Conservation (phyloP, 1,140 invertebrate species). For the Bicyclus anynana region DNA sequence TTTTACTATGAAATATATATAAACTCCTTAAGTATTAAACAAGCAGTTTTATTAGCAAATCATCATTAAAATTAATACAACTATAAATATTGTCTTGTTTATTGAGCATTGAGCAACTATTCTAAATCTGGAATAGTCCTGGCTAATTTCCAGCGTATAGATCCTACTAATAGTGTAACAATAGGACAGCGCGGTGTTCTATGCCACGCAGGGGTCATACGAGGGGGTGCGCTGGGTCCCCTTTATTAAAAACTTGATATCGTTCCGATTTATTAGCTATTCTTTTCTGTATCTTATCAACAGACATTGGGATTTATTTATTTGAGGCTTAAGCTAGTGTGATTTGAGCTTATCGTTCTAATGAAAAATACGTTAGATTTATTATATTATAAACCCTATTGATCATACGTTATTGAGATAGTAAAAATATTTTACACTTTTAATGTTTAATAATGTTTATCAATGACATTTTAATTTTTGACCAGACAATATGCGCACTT, state of each 20-base stretch:
- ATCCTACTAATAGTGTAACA: slow-evolving; percentile 21
- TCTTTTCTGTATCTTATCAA: slow-evolving; percentile 31
- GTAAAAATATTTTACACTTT: no score
- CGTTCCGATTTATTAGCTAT: slow-evolving; percentile 44
- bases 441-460: no score
- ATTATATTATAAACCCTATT: background rate
- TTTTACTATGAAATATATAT: no score
- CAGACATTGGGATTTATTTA: slow-evolving; percentile 27
- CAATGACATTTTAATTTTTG: no score
- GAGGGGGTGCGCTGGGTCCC: slow-evolving; percentile 32
- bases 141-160: background rate
- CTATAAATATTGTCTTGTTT: no score
- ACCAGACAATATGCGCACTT: no score
- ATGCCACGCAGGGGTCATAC: slow-evolving; percentile 36
- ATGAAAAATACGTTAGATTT: background rate
- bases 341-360: background rate
- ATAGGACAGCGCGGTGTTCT: slow-evolving; percentile 36
- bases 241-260: slow-evolving; percentile 32
- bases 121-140: background rate
- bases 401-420: no score
- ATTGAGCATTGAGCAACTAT: no score
- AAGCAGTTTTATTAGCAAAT: no score
- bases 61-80: no score
- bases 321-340: background rate
- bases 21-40: no score